These are phyloP conservation scores for Molothrus ater DNA, from an alignment of 2,797 vertebrate genomes.

Conservation along the genomic window DNA sequence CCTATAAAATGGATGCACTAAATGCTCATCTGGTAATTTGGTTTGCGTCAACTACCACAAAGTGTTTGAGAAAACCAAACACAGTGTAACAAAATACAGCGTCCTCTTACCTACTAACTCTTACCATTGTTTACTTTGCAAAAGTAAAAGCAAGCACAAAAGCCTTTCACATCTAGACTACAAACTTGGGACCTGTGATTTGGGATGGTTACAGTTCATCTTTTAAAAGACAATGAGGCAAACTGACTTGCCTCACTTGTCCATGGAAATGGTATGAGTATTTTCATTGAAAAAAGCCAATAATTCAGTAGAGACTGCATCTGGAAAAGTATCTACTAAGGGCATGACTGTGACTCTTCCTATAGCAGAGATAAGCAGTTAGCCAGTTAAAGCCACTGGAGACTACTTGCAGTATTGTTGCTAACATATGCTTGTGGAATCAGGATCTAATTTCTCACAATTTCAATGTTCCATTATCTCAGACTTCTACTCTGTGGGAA, in stretches of 20 bases:
- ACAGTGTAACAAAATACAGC: neutral
- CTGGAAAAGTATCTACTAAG: neutral
- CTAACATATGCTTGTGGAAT: neutral
- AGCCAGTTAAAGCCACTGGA: neutral
- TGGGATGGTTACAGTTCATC: neutral
- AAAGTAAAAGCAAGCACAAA: neutral
- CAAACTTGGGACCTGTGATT: neutral
- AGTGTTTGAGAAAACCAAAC: neutral
- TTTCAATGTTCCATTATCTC: neutral
- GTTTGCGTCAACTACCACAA: neutral
- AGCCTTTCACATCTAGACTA: neutral
- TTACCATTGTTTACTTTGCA: neutral
- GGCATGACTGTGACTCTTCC: neutral
- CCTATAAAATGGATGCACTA: neutral
- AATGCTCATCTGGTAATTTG: neutral
- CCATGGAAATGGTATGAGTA: neutral
- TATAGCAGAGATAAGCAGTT: neutral
- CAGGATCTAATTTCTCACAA: constrained; percentile 4
- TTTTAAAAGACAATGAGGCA: neutral
- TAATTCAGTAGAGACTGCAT: neutral
- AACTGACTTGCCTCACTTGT: neutral
- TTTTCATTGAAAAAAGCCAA: neutral
- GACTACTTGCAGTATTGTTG: neutral
- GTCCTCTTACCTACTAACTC: neutral
- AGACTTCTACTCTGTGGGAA: neutral